Percentiles rank a stretch among this genome's conserved stretches.
These are phyloP conservation scores for Drosophila phalerata DNA, from an alignment of 2,888 invertebrate species.

Conservation along the genomic window DNA sequence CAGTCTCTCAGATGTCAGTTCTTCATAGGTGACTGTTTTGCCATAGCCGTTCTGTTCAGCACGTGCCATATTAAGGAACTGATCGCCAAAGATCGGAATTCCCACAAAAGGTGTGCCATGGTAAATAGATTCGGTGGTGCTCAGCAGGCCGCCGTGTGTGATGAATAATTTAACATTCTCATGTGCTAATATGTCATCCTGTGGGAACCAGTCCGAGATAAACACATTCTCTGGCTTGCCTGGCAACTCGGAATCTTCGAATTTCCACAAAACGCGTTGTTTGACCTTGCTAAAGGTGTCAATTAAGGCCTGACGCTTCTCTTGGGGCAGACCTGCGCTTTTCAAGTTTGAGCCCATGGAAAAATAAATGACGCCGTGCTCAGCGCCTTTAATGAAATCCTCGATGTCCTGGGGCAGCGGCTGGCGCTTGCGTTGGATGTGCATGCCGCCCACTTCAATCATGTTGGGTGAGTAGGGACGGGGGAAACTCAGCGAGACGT, in stretches of 20 bases:
- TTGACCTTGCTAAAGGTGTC: constrained; percentile 76
- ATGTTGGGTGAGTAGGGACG: constrained; percentile 85
- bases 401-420: constrained; percentile 83
- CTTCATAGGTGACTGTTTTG: constrained; percentile 78
- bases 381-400: constrained; percentile 84
- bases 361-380: constrained; percentile 86
- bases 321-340: constrained; percentile 71
- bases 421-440: constrained; percentile 79
- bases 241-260: constrained; percentile 80
- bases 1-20: constrained; percentile 81
- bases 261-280: constrained; percentile 86
- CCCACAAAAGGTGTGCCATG: constrained; percentile 86
- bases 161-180: constrained; percentile 86
- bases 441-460: constrained; percentile 85
- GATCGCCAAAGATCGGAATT: constrained; percentile 87
- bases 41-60: constrained; percentile 85
- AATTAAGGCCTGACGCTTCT: constrained; percentile 74
- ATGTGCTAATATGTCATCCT: constrained; percentile 86
- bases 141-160: constrained; percentile 86
- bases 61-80: constrained; percentile 86
- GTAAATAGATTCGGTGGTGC: constrained; percentile 86
- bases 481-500: constrained; percentile 82
- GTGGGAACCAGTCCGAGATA: constrained; percentile 86
- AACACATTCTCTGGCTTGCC: constrained; percentile 82
- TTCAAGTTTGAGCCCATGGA: constrained; percentile 86